Percentiles rank a stretch among this genome's conserved stretches.
Conservation (phyloP, 2,113 vertebrate species). For the Nibea albiflora region DNA sequence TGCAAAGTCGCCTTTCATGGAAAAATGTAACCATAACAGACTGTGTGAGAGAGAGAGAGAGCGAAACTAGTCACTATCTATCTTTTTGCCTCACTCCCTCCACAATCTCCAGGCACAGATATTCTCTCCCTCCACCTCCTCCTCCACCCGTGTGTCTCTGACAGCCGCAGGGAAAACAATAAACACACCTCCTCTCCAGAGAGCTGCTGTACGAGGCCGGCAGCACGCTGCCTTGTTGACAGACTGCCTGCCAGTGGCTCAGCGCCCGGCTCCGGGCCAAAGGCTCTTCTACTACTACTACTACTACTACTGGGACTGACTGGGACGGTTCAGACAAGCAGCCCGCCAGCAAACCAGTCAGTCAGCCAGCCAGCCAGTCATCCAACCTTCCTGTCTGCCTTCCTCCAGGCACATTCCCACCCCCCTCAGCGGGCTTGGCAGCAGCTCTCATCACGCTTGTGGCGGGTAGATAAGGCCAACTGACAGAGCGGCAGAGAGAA, state of each 20-base stretch:
- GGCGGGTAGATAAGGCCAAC: constrained; percentile 29
- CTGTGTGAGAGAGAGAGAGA: too few species aligned
- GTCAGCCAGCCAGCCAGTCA: background rate
- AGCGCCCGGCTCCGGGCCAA: constrained; percentile 42
- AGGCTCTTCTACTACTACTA: constrained; percentile 14
- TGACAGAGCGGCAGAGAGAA: background rate
- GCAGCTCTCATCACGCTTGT: constrained; percentile 6
- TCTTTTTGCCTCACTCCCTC: constrained; percentile 4
- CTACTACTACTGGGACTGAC: background rate
- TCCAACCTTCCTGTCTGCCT: constrained; percentile 2
- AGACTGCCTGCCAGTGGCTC: constrained; percentile 57
- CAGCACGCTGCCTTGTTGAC: constrained; percentile 58
- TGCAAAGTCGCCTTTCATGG: background rate
- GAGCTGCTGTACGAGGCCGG: constrained; percentile 26
- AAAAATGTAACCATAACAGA: background rate
- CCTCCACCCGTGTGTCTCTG: background rate
- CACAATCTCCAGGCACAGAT: constrained; percentile 1
- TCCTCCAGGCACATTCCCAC: background rate
- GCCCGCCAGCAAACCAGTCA: constrained; percentile 45
- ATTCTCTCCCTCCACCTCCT: background rate
- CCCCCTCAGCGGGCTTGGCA: constrained; percentile 38
- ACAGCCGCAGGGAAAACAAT: constrained; percentile 40
- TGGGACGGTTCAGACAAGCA: constrained; percentile 33
- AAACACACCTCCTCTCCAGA: constrained; percentile 36
- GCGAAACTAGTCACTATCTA: background rate